Base-by-base conservation (phyloP, 2,797 vertebrate genomes). In the Enteromius unitaeniatus region DNA sequence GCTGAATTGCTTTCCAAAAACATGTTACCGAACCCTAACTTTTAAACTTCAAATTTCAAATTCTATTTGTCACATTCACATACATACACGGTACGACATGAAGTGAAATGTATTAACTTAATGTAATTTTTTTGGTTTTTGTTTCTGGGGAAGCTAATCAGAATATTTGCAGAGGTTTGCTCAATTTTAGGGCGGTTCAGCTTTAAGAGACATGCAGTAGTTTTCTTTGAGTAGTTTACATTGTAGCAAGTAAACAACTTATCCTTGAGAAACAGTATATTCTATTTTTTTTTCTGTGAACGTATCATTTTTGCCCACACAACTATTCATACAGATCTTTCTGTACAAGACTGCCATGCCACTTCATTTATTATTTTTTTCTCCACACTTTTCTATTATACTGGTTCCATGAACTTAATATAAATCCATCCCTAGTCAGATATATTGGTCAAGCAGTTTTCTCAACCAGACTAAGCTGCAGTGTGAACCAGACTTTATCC, bases 221-320 rank as follows among this genome's bases (percentile, higher is more conserved):
- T 75, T 58, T n/a, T 75, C 13, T 23, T 58, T 58, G 51, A 37
- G 51, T 6, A 6, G 40, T 42, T 42, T 42, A 15, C 49, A 37
- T 14, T 75, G 19, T 15, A 55, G 73, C 42, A 72, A 49, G 45
- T 72, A 72, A 72, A 49, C 49, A 75, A 75, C 11, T 55, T 37
- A 37, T 75, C 49, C 49, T 74, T 74, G 49, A 55, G 49, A 4
- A 51, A 21, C 45, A 51, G 26, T 73, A 15, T 62, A 62, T 15
- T 62, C 13, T 0, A 28, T 26, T 14, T 60, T 58, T 70, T 73
- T 26, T 49, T 42, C 26, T 49, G 14, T 70, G 17, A 75, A 75
- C 14, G 19, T 2, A 75, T 55, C 1, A 58, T 76, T 58, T 58
- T 21, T 76, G 51, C 31, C 55, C 7, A 45, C 55, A 75, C 19